Evolutionary conservation across 2,113 vertebrate genomes (phyloP).

Genomic region (Albula goreensis): DNA sequence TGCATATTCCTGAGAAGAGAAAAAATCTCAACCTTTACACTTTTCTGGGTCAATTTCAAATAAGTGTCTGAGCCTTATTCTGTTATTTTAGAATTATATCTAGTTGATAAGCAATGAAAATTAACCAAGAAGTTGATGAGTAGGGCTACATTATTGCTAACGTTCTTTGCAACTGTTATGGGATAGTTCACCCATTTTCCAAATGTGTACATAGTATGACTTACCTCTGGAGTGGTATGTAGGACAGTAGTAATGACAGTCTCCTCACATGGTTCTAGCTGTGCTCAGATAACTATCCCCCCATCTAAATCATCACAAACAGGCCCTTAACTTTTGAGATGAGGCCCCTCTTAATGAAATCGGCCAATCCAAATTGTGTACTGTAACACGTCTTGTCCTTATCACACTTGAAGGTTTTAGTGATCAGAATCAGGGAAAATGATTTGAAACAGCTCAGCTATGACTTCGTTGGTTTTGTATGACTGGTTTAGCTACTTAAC

Average conservation of each 20-base stretch:
- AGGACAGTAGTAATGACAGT: not conserved
- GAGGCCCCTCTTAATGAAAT: not conserved
- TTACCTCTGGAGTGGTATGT: slow-evolving; percentile 3
- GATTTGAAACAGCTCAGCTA: no score
- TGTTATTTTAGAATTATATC: not conserved
- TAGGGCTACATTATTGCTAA: slow-evolving; percentile 6
- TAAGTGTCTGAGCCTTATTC: slow-evolving; percentile 6
- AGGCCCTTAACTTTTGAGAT: not conserved
- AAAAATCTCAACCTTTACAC: not conserved
- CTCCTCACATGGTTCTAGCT: slow-evolving; percentile 7
- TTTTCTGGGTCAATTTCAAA: not conserved
- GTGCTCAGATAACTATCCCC: slow-evolving; percentile 1
- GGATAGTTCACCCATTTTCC: not conserved
- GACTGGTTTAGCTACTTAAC: no score
- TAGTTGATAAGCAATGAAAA: slow-evolving; percentile 13
- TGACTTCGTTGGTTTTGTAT: no score
- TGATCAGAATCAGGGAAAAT: slow-evolving; percentile 25
- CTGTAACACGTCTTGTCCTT: slow-evolving; percentile 29
- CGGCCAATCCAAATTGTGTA: slow-evolving; percentile 26
- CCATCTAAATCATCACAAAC: not conserved
- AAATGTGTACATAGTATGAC: not conserved
- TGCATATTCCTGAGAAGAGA: no score
- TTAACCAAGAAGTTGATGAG: slow-evolving; percentile 9
- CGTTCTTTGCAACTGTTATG: slow-evolving; percentile 7
- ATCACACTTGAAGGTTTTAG: slow-evolving; percentile 24